Evolutionary conservation across 2,797 vertebrate genomes (phyloP), one percentile per base, ranked within the genome.

Genomic region (Lithobates pipiens): DNA sequence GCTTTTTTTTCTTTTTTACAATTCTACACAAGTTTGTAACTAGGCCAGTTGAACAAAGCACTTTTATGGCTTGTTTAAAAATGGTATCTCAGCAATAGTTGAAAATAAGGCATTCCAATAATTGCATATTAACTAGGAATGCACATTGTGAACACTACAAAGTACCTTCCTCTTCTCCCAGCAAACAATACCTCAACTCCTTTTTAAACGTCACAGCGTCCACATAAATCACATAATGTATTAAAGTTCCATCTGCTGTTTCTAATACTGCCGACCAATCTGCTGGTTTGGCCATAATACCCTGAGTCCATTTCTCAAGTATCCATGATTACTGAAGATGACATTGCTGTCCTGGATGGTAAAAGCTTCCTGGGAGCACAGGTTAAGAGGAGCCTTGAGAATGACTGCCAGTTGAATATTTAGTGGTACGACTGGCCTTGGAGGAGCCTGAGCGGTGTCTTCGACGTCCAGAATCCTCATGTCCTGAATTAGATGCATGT

Each of bases 141-240:
- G 94, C 94, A 93, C 90, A 92, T 92, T 93, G 89, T 95, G 93
- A 96, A 96, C 97, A 97, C 94, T 92, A 91, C 91, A 93, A 93
- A 89, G 91, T 90, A 91, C 88, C 91, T 93, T 91, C 88, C 34
- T 13, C 4, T 67, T 21, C 72, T 50, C 54, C 54, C 18, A 7
- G 10, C 81, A 84, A 85, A 80, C 70, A 11, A 86, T 90, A 82
- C 72, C 21, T 25, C 29, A 54, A 7, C 15, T 75, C 10, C 27
- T 82, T 89, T 88, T 82, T 84, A 69, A 88, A 89, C 88, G 89
- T 89, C 67, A 89, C 88, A 65, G 61, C 61, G 3, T 88, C 80
- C 84, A 86, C 88, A 85, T 10, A 89, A 83, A 89, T 83, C 90
- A 90, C 88, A 88, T 89, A 88, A 82, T 90, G 7, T 88, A 91